A percentile compares a stretch with the other conserved stretches of the same genome.
Evolutionary conservation across 2,888 invertebrate species (phyloP).

Genomic region (Ditula angustiorana): DNA sequence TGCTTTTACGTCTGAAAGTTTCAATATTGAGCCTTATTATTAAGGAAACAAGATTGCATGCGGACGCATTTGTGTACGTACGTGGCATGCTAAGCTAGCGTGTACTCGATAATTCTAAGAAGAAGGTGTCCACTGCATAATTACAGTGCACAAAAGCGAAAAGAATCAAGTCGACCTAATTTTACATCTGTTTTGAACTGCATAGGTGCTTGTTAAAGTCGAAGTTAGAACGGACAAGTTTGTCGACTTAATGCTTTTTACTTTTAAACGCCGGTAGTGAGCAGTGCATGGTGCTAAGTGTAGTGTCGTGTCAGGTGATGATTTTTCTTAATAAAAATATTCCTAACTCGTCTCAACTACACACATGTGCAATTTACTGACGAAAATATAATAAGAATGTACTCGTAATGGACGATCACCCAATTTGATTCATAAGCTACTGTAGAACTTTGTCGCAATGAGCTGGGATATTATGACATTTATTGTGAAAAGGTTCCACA

Average conservation of each 20-base stretch:
- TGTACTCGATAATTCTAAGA: constrained; percentile 27
- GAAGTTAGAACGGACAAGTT: background rate
- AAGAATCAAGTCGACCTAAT: background rate
- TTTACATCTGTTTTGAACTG: background rate
- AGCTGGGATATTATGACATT: too few species aligned
- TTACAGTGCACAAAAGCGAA: background rate
- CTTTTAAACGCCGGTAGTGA: background rate
- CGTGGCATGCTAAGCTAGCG: constrained; percentile 1
- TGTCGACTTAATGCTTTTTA: background rate
- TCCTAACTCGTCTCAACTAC: too few species aligned
- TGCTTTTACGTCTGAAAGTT: background rate
- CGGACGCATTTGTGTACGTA: background rate
- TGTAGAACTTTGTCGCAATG: too few species aligned
- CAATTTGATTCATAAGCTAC: too few species aligned
- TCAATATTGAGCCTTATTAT: constrained; percentile 10
- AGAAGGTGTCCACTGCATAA: constrained; percentile 22
- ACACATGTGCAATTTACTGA: too few species aligned
- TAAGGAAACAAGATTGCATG: background rate
- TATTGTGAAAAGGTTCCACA: too few species aligned
- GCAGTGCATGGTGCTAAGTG: constrained; percentile 17
- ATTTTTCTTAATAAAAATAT: background rate
- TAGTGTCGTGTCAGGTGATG: background rate
- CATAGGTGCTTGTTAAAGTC: background rate
- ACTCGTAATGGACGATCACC: too few species aligned
- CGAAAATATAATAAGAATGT: too few species aligned